These are phyloP conservation scores for Campopleginae sp. DNA, from an alignment of 2,888 invertebrate genomes.

Conservation along the genomic window DNA sequence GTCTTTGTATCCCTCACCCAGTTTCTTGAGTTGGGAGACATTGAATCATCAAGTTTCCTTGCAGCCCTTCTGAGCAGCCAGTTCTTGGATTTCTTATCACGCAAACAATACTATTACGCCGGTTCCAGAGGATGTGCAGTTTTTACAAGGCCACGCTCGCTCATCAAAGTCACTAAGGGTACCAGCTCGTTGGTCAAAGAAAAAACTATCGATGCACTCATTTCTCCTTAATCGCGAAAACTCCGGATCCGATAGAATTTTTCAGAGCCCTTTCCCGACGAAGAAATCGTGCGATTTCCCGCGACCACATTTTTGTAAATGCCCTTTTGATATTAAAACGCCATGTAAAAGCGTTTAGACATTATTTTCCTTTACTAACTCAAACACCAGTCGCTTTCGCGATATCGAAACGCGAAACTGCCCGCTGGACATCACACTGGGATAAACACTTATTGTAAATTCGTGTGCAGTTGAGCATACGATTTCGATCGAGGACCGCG, in stretches of 20 bases:
- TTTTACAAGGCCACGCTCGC: not conserved
- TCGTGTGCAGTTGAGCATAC: not conserved
- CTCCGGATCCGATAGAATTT: not conserved
- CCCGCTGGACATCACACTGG: not conserved
- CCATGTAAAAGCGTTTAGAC: not conserved
- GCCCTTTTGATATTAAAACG: not conserved
- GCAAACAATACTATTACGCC: slow-evolving; percentile 22
- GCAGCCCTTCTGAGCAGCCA: not conserved
- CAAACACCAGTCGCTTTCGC: not conserved
- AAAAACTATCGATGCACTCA: not conserved
- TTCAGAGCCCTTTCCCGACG: not conserved
- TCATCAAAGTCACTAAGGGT: not conserved
- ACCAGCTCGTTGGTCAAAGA: slow-evolving; percentile 1
- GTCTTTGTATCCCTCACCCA: not conserved
- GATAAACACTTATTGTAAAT: not conserved
- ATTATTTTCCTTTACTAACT: not conserved
- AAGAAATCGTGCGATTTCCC: not conserved
- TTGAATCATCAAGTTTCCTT: slow-evolving; percentile 14
- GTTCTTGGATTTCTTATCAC: not conserved
- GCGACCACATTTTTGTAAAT: not conserved
- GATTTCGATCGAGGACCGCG: not conserved
- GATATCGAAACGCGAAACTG: not conserved
- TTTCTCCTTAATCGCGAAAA: not conserved
- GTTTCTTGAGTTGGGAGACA: not conserved
- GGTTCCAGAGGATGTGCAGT: slow-evolving; percentile 2